These are phyloP conservation scores for Peromyscus nudipes DNA, from an alignment of 2,797 vertebrate species.

Conservation along the genomic window DNA sequence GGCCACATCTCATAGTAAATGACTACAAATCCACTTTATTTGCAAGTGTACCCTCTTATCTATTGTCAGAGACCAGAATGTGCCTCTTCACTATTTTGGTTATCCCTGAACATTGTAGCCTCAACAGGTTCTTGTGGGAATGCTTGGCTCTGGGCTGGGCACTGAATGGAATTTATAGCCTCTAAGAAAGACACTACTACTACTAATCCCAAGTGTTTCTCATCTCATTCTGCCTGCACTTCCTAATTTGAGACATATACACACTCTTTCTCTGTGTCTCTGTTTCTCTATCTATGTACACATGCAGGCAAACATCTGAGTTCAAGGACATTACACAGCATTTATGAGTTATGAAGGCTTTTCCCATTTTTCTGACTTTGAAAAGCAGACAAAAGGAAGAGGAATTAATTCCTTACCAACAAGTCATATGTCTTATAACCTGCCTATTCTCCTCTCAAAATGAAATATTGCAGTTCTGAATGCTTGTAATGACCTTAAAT, in stretches of 20 bases:
- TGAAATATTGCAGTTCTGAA: constrained; percentile 47
- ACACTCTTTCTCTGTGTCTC: neutral
- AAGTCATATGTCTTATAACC: constrained; percentile 57
- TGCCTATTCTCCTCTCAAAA: constrained; percentile 65
- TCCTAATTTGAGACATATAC: neutral
- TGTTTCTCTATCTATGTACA: neutral
- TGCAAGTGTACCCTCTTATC: neutral
- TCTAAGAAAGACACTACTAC: constrained; percentile 36
- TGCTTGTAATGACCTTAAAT: constrained; percentile 26
- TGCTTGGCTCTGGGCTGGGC: neutral
- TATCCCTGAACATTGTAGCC: neutral
- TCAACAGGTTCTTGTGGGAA: neutral
- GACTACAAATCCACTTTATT: neutral
- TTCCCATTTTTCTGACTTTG: constrained; percentile 69
- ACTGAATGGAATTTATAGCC: neutral
- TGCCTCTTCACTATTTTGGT: neutral
- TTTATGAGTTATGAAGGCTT: constrained; percentile 52
- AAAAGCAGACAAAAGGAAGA: constrained; percentile 73
- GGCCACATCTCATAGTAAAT: neutral
- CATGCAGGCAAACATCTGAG: neutral
- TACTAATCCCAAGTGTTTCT: neutral
- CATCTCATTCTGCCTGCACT: constrained; percentile 34
- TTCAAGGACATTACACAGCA: constrained; percentile 52
- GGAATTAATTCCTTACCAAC: constrained; percentile 60
- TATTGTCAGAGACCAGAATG: neutral